Percentiles rank a stretch among this genome's conserved stretches.
Evolutionary conservation across 2,113 vertebrate species (phyloP).

Genomic region (Odontophorus gujanensis): DNA sequence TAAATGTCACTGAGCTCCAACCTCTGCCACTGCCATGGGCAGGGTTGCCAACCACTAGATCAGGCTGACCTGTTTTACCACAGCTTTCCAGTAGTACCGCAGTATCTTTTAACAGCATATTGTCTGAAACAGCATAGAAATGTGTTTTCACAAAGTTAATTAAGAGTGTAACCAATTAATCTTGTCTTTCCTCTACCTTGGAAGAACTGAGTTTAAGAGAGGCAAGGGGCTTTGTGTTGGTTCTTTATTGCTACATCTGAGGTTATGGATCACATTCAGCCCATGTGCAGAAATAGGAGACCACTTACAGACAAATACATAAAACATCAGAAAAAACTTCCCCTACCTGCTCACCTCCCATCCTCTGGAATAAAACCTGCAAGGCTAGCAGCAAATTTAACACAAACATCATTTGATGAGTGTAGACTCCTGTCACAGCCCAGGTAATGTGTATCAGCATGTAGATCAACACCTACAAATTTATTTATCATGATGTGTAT

Average conservation of each 20-base stretch:
- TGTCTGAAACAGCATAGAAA: not conserved
- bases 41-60: too few species aligned
- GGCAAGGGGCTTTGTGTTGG: not conserved
- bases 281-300: not conserved
- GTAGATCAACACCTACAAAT: not conserved
- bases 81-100: not conserved
- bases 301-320: not conserved
- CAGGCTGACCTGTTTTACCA: not conserved
- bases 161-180: not conserved
- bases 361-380: not conserved
- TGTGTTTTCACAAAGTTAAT: not conserved
- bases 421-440: not conserved
- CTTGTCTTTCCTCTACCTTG: not conserved
- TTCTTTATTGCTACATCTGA: not conserved
- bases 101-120: not conserved
- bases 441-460: not conserved
- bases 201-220: not conserved
- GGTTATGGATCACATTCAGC: not conserved
- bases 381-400: conserved; percentile 13
- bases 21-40: too few species aligned
- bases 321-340: not conserved
- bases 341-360: too few species aligned
- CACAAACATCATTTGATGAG: not conserved
- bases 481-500: not conserved
- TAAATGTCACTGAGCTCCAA: too few species aligned